Evolutionary conservation across 2,113 vertebrate species (phyloP), one percentile per base, ranked within the genome.

Genomic region (Brienomyrus brachyistius): DNA sequence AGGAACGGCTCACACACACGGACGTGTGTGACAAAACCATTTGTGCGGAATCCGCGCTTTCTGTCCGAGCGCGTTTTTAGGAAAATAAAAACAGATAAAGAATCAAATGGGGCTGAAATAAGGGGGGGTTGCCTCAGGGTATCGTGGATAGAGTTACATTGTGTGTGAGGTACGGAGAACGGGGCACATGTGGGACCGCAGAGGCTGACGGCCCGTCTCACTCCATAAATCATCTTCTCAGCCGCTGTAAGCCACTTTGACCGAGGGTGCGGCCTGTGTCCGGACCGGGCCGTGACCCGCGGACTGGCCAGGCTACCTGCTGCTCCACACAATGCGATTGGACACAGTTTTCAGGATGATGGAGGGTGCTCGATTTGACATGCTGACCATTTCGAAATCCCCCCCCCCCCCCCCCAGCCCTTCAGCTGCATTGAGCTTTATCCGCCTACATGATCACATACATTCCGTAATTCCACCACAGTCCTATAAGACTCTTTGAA

Each of bases 321-420:
- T 98, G 98, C 96, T 98, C 94, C 88, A 88, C 89, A 96, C 97
- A 99, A 99, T 95, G 96, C 95, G 91, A 96, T 97, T 94, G 91
- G 97, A 97, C 97, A 97, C 97, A 97, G 97, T 95, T 94, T 95
- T 97, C 94, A 94, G 94, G 93, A 96, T 95, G 97, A 98, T 97
- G 97, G 95, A 98, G 96, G 95, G 94, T 93, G 89, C 92, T 85
- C 90, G 91, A 95, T 96, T 96, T 82, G 94, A 95, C 93, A 96
- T 93, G 94, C 96, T 96, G 95, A 95, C 96, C 95, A 94, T 87
- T 95, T 91, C 35, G 6, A 21, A 19, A 19, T 43, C 1, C 43
- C 7, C 31, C 43, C 1, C 43, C 7, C 31, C 15, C 2, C 9
- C 43, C 21, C 5, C 21, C 40, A 40, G 40, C 23, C 59, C 21